Percentiles rank a stretch among this genome's conserved stretches.
Conservation (phyloP, 2,113 vertebrate genomes). For the Gambusia holbrooki region DNA sequence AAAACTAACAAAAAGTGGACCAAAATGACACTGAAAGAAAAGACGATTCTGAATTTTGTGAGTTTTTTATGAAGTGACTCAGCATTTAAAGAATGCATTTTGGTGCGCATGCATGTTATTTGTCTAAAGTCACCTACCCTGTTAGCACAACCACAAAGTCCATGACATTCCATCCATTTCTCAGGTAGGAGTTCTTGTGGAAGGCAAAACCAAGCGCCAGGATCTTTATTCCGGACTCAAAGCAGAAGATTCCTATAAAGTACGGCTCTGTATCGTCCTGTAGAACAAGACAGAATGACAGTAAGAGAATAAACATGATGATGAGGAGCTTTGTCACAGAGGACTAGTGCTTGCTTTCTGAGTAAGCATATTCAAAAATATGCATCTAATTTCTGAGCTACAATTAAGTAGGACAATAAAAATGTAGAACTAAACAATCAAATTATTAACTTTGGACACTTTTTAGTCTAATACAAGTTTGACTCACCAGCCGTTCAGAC, state of each 20-base stretch:
- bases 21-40: not conserved
- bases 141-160: slow-evolving; percentile 77
- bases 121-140: slow-evolving; percentile 63
- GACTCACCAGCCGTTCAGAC: slow-evolving; percentile 82
- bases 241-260: slow-evolving; percentile 79
- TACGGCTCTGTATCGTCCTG: slow-evolving; percentile 78
- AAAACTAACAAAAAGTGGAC: not conserved
- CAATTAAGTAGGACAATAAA: not conserved
- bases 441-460: not conserved
- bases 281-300: not conserved
- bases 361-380: not conserved
- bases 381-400: too few relatives aligned
- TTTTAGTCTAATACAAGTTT: not conserved
- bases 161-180: slow-evolving; percentile 79
- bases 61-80: not conserved
- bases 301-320: not conserved
- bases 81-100: too few relatives aligned
- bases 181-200: slow-evolving; percentile 78
- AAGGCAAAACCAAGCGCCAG: slow-evolving; percentile 76
- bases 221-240: slow-evolving; percentile 77
- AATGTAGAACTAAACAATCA: not conserved
- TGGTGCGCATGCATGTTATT: not conserved
- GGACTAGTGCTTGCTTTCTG: not conserved
- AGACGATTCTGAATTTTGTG: not conserved
- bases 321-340: not conserved